A percentile compares a stretch with the other conserved stretches of the same genome.
These are phyloP conservation scores for Abrostola triplasia DNA, from an alignment of 2,888 invertebrate genomes.

Conservation along the genomic window DNA sequence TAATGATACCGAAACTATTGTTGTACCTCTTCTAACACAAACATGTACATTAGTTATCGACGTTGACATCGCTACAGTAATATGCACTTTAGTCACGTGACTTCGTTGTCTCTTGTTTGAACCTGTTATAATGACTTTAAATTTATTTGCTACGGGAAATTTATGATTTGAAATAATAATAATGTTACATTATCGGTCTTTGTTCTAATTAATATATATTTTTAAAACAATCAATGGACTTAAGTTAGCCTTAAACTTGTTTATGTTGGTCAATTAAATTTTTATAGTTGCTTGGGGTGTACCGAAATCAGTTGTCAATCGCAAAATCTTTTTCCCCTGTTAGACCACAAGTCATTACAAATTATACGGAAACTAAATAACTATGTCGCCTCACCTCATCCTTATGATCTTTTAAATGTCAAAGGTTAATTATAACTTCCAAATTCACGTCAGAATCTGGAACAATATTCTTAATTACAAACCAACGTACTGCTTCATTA, in stretches of 20 bases:
- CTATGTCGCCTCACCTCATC: conserved; percentile 8
- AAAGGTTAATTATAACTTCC: conserved; percentile 48
- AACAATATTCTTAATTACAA: conserved; percentile 53
- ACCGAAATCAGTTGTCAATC: too few relatives aligned
- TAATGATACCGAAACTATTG: conserved; percentile 1
- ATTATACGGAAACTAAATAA: conserved; percentile 3
- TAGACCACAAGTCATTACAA: too few relatives aligned
- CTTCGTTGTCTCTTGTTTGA: not conserved
- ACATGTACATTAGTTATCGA: conserved; percentile 2
- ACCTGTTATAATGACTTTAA: not conserved
- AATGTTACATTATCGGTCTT: too few relatives aligned
- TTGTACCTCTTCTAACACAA: not conserved
- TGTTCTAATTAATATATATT: too few relatives aligned
- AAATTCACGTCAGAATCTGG: conserved; percentile 48
- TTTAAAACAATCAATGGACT: too few relatives aligned
- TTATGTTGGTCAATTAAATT: too few relatives aligned
- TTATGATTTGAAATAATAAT: too few relatives aligned
- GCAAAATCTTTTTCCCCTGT: too few relatives aligned
- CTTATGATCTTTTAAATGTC: conserved; percentile 13
- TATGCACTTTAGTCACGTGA: conserved; percentile 1
- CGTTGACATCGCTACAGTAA: conserved; percentile 1
- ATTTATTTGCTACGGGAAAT: too few relatives aligned
- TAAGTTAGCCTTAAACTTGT: too few relatives aligned
- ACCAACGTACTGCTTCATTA: conserved; percentile 48
- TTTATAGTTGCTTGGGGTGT: too few relatives aligned